Evolutionary conservation across 2,888 invertebrate species (phyloP).

Genomic region (Apotomis turbidana): DNA sequence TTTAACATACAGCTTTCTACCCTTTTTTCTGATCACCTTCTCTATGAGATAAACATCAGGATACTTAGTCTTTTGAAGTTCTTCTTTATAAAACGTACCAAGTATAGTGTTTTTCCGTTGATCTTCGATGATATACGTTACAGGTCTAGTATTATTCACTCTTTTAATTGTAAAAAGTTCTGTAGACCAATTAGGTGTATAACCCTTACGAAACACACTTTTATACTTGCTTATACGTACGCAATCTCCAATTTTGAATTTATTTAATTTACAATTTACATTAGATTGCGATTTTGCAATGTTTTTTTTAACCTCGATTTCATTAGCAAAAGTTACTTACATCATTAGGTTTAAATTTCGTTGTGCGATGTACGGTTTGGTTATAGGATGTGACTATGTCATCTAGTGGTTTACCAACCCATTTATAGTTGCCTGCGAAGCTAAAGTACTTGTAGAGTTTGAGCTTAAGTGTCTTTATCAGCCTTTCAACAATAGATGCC

Average conservation of each 20-base stretch:
- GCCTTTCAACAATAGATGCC: conserved; percentile 44
- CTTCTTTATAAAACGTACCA: conserved; percentile 55
- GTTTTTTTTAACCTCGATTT: conserved; percentile 2
- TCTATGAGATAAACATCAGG: conserved; percentile 56
- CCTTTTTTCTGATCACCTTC: conserved; percentile 39
- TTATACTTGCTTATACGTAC: conserved; percentile 35
- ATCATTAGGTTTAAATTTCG: conserved; percentile 11
- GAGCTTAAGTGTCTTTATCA: conserved; percentile 42
- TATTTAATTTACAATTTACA: neutral
- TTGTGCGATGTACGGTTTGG: conserved; percentile 34
- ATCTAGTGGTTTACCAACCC: conserved; percentile 31
- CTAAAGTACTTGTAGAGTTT: conserved; percentile 36
- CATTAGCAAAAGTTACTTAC: conserved; percentile 26
- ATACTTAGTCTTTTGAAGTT: conserved; percentile 53
- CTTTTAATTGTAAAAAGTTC: conserved; percentile 52
- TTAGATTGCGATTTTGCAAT: neutral
- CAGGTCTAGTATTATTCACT: conserved; percentile 50
- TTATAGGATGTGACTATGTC: conserved; percentile 37
- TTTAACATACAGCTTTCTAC: too few species aligned
- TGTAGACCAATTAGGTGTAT: conserved; percentile 54
- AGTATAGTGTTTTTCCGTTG: conserved; percentile 49
- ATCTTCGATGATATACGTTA: conserved; percentile 53
- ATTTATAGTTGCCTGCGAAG: conserved; percentile 38
- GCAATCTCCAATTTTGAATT: neutral
- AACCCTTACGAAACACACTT: conserved; percentile 49